phyloP scores from a whole-genome alignment of 2,888 invertebrate genomes.

The Autographa pulchrina region DNA sequence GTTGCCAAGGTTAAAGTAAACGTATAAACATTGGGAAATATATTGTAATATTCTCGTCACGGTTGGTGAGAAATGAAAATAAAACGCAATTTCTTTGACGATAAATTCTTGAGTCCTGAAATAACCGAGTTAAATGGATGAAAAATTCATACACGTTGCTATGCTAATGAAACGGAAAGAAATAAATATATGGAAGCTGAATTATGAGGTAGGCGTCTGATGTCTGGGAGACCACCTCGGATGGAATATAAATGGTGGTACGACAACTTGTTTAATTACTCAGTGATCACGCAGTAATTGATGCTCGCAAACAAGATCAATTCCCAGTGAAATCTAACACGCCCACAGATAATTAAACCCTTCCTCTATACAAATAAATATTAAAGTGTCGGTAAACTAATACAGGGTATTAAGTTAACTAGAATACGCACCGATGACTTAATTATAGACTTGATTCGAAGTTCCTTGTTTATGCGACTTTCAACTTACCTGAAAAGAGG shows the following conservation, averaged over 20 bases:
- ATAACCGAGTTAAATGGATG: conserved; percentile 35
- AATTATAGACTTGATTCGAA: background rate
- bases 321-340: conserved; percentile 54
- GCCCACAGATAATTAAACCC: conserved; percentile 41
- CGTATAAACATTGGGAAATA: conserved; percentile 41
- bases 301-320: conserved; percentile 57
- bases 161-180: conserved; percentile 35
- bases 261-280: conserved; percentile 56
- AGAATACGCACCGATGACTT: conserved; percentile 17
- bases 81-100: conserved; percentile 40
- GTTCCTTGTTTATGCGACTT: background rate
- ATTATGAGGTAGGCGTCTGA: conserved; percentile 33
- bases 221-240: conserved; percentile 50
- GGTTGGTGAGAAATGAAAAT: conserved; percentile 35
- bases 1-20: conserved; percentile 64
- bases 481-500: conserved; percentile 53
- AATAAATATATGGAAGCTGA: conserved; percentile 29
- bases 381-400: background rate
- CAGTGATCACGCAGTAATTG: conserved; percentile 47
- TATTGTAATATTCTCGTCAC: conserved; percentile 43
- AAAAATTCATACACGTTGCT: conserved; percentile 32
- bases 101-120: conserved; percentile 38
- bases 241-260: conserved; percentile 48
- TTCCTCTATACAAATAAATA: conserved; percentile 37
- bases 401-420: background rate